Conservation (phyloP, 2,888 invertebrate genomes). For the Ormyrus thymus region DNA sequence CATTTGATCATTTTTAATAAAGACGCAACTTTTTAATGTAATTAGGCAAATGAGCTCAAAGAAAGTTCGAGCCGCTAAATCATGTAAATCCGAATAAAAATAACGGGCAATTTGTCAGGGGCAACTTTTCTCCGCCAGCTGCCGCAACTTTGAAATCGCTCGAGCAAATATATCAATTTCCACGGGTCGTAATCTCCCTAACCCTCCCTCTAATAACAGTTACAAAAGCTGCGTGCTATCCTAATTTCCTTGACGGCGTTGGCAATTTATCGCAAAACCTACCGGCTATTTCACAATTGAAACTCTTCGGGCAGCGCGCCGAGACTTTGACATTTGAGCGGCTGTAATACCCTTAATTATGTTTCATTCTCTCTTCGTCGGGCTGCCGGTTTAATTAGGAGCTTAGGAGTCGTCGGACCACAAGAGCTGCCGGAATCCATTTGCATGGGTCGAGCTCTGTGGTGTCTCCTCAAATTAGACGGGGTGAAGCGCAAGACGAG, state of each 20-base stretch:
- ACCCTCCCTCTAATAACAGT: background rate
- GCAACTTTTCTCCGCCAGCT: too few species aligned
- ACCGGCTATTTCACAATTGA: too few species aligned
- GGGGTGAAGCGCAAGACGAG: constrained; percentile 12
- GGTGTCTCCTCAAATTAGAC: background rate
- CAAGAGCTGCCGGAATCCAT: constrained; percentile 17
- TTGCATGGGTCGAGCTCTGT: constrained; percentile 12
- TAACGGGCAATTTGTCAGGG: background rate
- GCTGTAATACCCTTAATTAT: constrained; percentile 45
- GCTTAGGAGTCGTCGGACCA: constrained; percentile 15
- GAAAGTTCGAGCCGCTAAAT: constrained; percentile 21
- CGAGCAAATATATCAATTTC: too few species aligned
- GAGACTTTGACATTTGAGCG: constrained; percentile 36
- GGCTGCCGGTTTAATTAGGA: constrained; percentile 34
- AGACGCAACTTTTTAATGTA: constrained; percentile 13
- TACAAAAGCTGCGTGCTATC: background rate
- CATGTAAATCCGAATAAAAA: background rate
- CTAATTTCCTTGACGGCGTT: too few species aligned
- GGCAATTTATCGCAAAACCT: too few species aligned
- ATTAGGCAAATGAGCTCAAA: constrained; percentile 25
- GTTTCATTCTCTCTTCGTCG: constrained; percentile 15
- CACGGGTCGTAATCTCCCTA: too few species aligned
- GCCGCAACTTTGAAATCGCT: too few species aligned
- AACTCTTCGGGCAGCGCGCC: too few species aligned
- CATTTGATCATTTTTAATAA: constrained; percentile 27